Base-by-base conservation (phyloP, 1,140 invertebrate genomes). In the Alviniconcha marisindica region DNA sequence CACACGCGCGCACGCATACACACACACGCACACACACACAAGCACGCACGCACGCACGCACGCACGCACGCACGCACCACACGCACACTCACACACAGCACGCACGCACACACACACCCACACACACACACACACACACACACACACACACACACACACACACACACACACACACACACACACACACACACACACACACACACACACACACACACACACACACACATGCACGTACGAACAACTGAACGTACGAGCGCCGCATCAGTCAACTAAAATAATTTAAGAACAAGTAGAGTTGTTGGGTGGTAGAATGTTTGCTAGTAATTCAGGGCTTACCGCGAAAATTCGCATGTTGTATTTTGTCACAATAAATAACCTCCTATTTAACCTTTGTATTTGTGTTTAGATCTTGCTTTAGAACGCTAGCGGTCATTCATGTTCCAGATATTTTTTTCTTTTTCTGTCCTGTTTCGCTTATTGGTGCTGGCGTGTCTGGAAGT, bases 81-180 rank as follows among this genome's bases (percentile, higher is more conserved):
- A 33, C n/a, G 36, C n/a, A 33, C n/a, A 33, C 7, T 38, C 7
- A 33, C n/a, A 33, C n/a, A 33, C 5, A 33, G 5, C 71, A 42
- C 71, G 18, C 71, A 42, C 71, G 10, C 71, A 74, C 15, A 40
- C 71, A 74, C 71, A 18, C 71, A 74, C 71, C 15, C 71, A 74
- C 12, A 74, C 38, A 12, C 38, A 18, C 36, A 12, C 38, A 74
- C 71, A 28, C 36, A 42, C 38, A 15, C 38, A 42, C 38, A 3
- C 38, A n/a, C 36, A 15, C 36, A 42, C 38, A 0, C 71, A 74
- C 1, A 1, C 71, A 73, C 36, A 44, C 71, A 73, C 36, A 28
- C 71, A 73, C 21, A 44, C 71, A 69, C 71, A 73, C 71, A 73
- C 71, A 71, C 66, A 71, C 66, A 71, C 66, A 71, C 66, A 33